Evolutionary conservation across 2,113 vertebrate genomes (phyloP), one percentile per base, ranked within the genome.

Genomic region (Corythornis cristatus): DNA sequence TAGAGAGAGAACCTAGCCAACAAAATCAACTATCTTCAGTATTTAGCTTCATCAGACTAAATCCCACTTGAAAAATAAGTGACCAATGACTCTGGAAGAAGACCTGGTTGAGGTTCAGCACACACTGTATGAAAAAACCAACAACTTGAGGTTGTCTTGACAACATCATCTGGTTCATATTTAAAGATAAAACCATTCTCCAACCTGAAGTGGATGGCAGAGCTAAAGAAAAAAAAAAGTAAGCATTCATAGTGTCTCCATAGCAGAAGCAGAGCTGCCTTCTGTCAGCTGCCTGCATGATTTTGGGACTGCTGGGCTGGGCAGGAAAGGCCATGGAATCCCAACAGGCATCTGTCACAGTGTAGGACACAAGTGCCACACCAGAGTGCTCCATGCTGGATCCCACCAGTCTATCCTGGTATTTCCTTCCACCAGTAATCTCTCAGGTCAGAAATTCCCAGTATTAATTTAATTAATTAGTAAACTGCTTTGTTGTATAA

Each of bases 91-190:
- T 91, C 68, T n/a, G 80, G 40, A 57, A 79, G 66, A 71, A 65
- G 70, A 57, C 25, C 71, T 46, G 67, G 56, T 29, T 72, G 82
- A 56, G 60, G 67, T 42, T 90, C 77, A 23, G 66, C 58, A 62
- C 6, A 28, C 43, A 33, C 3, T 8, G 29, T 23, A 40, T 0
- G 1, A 73, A 91, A 85, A 2, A 7, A 68, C 79, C 86, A 50
- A 50, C 12, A 50, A 21, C 22, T 50, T 50, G 58, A 76, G 57
- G 85, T 90, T 93, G 90, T 89, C 87, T 73, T 95, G 81, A 86
- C 89, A 95, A 94, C 92, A 42, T 56, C 11, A 2, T 25, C 72
- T 87, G 88, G 81, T 92, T 87, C 91, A 74, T 90, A 89, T 91
- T 95, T 95, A 79, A 91, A 86, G 73, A 90, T 56, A 68, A 77